phyloP scores from a whole-genome alignment of 2,888 invertebrate species.

The Halictus ligatus region DNA sequence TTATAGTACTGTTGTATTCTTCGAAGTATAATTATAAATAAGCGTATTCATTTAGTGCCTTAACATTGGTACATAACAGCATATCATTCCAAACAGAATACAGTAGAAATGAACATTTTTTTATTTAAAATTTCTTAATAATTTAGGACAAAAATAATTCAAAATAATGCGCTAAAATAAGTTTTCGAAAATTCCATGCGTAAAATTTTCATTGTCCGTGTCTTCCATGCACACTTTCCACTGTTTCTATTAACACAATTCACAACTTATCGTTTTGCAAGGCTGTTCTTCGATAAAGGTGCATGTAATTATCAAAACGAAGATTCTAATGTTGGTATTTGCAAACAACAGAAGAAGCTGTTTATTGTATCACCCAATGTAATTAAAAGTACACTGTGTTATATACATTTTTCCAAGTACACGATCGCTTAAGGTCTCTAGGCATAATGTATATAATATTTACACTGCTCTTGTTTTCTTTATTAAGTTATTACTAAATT shows the following conservation, averaged over 20 bases:
- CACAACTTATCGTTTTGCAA: conserved; percentile 33
- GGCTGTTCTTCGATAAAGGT: conserved; percentile 37
- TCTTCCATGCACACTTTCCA: conserved; percentile 34
- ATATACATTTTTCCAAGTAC: conserved; percentile 84
- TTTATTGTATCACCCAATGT: conserved; percentile 83
- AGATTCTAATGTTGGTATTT: conserved; percentile 72
- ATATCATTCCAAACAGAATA: conserved; percentile 36
- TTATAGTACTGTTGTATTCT: conserved; percentile 34
- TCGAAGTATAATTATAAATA: conserved; percentile 55
- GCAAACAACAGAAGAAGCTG: conserved; percentile 84
- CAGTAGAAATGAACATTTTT: conserved; percentile 45
- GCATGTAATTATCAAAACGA: conserved; percentile 52
- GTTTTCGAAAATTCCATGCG: conserved; percentile 15
- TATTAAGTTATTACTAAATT: conserved; percentile 79
- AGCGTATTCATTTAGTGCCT: conserved; percentile 56
- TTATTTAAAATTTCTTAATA: conserved; percentile 39
- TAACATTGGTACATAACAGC: conserved; percentile 43
- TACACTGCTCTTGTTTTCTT: conserved; percentile 78
- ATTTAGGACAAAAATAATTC: conserved; percentile 47
- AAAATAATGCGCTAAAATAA: conserved; percentile 42
- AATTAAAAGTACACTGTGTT: conserved; percentile 84
- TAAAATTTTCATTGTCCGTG: conserved; percentile 26
- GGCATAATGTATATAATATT: conserved; percentile 82
- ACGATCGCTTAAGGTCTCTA: conserved; percentile 82
- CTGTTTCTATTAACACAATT: conserved; percentile 39